Conservation (phyloP, 2,888 invertebrate genomes). For the Rhingia campestris region DNA sequence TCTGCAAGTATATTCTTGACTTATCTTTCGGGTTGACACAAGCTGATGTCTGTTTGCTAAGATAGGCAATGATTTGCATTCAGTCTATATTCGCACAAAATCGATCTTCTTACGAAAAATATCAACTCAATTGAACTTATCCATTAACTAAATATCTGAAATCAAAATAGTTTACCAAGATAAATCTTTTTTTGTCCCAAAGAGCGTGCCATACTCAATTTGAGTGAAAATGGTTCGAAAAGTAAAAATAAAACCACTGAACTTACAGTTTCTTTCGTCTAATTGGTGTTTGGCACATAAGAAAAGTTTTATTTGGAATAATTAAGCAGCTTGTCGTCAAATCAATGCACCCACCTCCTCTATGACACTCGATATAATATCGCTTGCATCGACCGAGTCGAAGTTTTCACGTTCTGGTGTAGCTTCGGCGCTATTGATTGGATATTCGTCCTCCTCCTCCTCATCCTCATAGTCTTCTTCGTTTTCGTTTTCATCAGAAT, state of each 20-base stretch:
- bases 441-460: constrained; percentile 18
- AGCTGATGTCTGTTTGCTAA: too few species aligned
- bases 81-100: too few species aligned
- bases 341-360: constrained; percentile 51
- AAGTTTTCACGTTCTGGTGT: constrained; percentile 43
- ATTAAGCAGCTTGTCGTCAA: constrained; percentile 56
- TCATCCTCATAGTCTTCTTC: constrained; percentile 7
- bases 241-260: constrained; percentile 45
- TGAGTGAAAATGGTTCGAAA: not conserved
- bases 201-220: not conserved
- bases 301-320: constrained; percentile 55
- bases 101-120: too few species aligned
- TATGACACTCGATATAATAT: constrained; percentile 58
- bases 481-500: constrained; percentile 19
- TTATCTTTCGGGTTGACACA: too few species aligned
- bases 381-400: constrained; percentile 42
- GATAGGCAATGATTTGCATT: too few species aligned
- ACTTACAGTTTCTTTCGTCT: not conserved
- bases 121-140: too few species aligned
- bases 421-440: constrained; percentile 18
- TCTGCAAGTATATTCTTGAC: too few species aligned
- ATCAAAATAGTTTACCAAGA: too few species aligned
- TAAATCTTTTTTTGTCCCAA: too few species aligned
- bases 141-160: not conserved
- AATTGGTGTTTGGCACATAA: not conserved